phyloP scores from a whole-genome alignment of 2,888 invertebrate genomes.

The Phymatocera aterrima region DNA sequence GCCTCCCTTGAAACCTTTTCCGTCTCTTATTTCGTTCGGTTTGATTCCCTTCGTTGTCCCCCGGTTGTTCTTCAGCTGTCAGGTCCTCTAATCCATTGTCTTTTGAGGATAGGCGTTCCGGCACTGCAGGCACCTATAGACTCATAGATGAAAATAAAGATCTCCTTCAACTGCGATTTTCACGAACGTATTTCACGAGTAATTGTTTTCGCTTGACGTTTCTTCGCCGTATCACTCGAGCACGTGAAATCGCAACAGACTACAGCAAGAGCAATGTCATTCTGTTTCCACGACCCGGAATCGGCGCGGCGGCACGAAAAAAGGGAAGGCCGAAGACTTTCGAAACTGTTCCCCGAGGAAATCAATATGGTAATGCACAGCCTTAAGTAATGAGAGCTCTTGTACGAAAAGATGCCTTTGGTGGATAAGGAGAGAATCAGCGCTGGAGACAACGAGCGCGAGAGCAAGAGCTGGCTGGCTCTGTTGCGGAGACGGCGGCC shows the following conservation, averaged over 20 bases:
- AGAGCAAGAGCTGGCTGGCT: conserved; percentile 45
- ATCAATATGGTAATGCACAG: conserved; percentile 69
- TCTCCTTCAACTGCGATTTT: background rate
- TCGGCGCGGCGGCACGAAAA: background rate
- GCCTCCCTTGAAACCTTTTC: conserved; percentile 48
- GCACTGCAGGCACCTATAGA: background rate
- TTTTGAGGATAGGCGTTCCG: background rate
- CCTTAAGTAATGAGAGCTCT: conserved; percentile 66
- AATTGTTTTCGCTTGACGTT: background rate
- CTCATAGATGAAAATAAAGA: background rate
- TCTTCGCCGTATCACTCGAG: background rate
- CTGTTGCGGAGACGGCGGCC: conserved; percentile 46
- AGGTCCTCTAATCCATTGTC: conserved; percentile 63
- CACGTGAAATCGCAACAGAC: background rate
- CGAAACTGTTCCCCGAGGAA: conserved; percentile 64
- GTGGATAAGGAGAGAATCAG: conserved; percentile 38
- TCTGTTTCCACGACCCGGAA: too few species aligned
- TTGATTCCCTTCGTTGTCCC: conserved; percentile 62
- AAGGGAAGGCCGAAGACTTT: conserved; percentile 54
- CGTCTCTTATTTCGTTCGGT: conserved; percentile 49
- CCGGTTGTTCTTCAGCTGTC: conserved; percentile 63
- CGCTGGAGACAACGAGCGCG: conserved; percentile 47
- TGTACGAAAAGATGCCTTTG: conserved; percentile 57
- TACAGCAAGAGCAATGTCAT: conserved; percentile 11
- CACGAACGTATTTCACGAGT: background rate